These are phyloP conservation scores for Bicyclus anynana DNA, from an alignment of 1,140 invertebrate species.

Conservation along the genomic window DNA sequence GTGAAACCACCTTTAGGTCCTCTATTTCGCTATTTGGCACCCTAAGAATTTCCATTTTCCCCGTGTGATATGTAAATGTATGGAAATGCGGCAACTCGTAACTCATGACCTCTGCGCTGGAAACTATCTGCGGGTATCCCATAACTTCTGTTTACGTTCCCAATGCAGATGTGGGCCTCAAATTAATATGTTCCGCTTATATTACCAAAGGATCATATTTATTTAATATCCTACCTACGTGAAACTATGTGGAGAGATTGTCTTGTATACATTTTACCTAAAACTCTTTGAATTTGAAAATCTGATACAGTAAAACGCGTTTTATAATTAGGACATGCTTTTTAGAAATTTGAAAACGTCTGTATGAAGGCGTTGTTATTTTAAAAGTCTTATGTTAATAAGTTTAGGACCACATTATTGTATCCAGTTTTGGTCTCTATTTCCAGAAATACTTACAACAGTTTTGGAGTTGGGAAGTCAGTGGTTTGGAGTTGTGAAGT, in stretches of 20 bases:
- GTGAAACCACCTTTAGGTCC: background rate
- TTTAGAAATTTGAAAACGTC: too few species aligned
- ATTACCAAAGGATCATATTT: conserved; percentile 34
- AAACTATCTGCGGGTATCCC: conserved; percentile 42
- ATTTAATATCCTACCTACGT: background rate
- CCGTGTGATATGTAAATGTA: conserved; percentile 67
- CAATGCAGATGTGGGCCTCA: conserved; percentile 54
- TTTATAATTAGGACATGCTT: too few species aligned
- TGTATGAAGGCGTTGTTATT: too few species aligned
- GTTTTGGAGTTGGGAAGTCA: too few species aligned
- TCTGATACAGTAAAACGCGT: too few species aligned
- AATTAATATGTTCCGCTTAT: conserved; percentile 65
- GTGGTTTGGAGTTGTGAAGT: too few species aligned
- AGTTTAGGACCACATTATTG: too few species aligned
- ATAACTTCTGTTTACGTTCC: conserved; percentile 54
- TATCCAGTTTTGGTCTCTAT: too few species aligned
- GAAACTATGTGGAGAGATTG: background rate
- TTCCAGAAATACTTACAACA: too few species aligned
- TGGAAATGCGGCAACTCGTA: conserved; percentile 49
- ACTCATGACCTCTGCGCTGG: conserved; percentile 44
- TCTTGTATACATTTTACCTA: too few species aligned
- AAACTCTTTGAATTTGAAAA: too few species aligned
- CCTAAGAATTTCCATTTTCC: conserved; percentile 12
- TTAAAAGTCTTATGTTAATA: too few species aligned
- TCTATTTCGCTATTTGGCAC: background rate